Evolutionary conservation across 2,888 invertebrate genomes (phyloP).

Genomic region (Eilema griseolum): DNA sequence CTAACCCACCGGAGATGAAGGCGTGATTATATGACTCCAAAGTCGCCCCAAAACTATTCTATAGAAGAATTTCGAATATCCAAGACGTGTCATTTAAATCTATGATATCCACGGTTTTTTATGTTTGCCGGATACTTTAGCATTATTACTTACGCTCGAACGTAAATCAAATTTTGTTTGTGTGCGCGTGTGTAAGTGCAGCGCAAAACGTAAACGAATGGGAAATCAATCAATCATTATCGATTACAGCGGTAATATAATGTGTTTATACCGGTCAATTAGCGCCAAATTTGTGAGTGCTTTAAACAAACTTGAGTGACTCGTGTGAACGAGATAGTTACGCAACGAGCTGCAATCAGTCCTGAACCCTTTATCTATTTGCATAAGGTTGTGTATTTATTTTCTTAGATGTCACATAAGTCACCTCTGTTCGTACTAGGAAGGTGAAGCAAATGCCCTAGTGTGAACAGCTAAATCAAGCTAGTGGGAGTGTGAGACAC

Average conservation of each 20-base stretch:
- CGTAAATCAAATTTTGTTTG: background rate
- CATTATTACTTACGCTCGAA: background rate
- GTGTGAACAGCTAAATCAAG: background rate
- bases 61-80: too few relatives aligned
- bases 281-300: conserved; percentile 2
- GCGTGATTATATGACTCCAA: too few relatives aligned
- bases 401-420: background rate
- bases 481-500: background rate
- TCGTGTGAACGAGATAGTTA: conserved; percentile 5
- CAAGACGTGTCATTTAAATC: too few relatives aligned
- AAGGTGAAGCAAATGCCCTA: background rate
- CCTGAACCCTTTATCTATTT: background rate
- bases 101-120: too few relatives aligned
- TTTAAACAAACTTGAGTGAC: conserved; percentile 2
- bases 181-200: background rate
- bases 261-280: conserved; percentile 2
- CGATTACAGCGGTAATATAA: conserved; percentile 4
- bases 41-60: too few relatives aligned
- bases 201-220: background rate
- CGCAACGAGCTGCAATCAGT: background rate
- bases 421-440: background rate
- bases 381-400: background rate
- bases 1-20: too few relatives aligned
- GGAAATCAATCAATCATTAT: conserved; percentile 4
- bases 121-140: too few relatives aligned